These are phyloP conservation scores for Trinectes maculatus DNA, from an alignment of 2,113 vertebrate species.

Conservation along the genomic window DNA sequence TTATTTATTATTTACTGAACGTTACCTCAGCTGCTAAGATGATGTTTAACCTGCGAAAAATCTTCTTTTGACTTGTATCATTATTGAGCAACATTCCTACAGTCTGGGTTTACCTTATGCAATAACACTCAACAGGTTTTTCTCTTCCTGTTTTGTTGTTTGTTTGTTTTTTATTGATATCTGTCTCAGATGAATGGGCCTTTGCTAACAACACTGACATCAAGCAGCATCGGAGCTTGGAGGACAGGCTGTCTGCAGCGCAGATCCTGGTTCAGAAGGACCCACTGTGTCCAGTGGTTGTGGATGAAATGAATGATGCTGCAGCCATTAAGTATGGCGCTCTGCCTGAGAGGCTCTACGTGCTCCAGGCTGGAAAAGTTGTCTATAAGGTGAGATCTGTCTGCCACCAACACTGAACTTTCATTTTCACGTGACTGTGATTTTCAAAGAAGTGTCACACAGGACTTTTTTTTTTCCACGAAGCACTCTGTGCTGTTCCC, in stretches of 20 bases:
- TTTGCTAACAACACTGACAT: slow-evolving; percentile 91
- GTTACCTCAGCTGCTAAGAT: too few species aligned
- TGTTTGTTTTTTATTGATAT: not conserved
- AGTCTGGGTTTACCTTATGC: not conserved
- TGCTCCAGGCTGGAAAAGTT: slow-evolving; percentile 87
- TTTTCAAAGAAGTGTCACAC: not conserved
- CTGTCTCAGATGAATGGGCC: slow-evolving; percentile 88
- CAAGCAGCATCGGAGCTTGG: slow-evolving; percentile 85
- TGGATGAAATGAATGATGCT: slow-evolving; percentile 88
- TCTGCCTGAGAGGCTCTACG: slow-evolving; percentile 89
- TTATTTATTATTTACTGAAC: too few species aligned
- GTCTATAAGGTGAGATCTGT: slow-evolving; percentile 86
- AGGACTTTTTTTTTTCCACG: not conserved
- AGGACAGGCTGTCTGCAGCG: slow-evolving; percentile 87
- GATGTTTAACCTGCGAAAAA: too few species aligned
- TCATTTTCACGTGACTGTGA: not conserved
- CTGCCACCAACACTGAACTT: not conserved
- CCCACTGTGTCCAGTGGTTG: slow-evolving; percentile 89
- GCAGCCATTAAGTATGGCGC: slow-evolving; percentile 86
- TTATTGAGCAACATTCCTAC: too few species aligned
- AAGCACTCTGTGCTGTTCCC: not conserved
- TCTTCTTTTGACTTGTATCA: not conserved
- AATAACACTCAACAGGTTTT: not conserved
- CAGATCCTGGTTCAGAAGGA: slow-evolving; percentile 80
- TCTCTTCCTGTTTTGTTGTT: not conserved